phyloP scores from a whole-genome alignment of 2,797 vertebrate genomes.

The Pteropus rufus region DNA sequence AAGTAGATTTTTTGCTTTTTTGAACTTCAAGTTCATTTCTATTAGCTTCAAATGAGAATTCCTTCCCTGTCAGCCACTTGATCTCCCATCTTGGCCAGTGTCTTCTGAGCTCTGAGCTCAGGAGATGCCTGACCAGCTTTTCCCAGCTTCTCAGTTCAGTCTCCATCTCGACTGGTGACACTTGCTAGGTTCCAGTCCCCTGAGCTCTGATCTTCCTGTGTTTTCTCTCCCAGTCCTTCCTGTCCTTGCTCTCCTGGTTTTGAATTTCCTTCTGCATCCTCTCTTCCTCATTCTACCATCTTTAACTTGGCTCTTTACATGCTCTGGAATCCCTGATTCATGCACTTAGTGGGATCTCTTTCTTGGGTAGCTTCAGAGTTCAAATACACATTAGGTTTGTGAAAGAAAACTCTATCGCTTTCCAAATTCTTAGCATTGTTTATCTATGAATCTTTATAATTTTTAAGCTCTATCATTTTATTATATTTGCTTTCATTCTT shows the following conservation, averaged over 20 bases:
- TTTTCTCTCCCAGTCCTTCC: background rate
- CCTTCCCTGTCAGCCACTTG: background rate
- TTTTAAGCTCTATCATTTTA: background rate
- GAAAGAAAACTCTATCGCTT: background rate
- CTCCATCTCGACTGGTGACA: background rate
- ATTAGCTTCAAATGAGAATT: constrained; percentile 3
- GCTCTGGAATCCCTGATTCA: background rate
- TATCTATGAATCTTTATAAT: background rate
- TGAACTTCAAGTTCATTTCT: background rate
- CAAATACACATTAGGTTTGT: background rate
- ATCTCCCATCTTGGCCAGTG: background rate
- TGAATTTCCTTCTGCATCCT: background rate
- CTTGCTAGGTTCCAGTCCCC: background rate
- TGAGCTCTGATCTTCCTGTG: background rate
- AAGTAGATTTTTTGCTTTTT: background rate
- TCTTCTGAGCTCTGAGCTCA: background rate
- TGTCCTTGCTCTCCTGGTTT: background rate
- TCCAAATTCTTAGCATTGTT: background rate
- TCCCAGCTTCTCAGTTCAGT: background rate
- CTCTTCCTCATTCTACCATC: background rate
- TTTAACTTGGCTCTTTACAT: background rate
- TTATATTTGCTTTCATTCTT: background rate
- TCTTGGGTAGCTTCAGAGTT: background rate
- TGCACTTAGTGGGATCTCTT: background rate
- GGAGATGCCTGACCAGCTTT: background rate